Evolutionary conservation across 2,888 invertebrate genomes (phyloP).

Genomic region (Nomada ruficornis): DNA sequence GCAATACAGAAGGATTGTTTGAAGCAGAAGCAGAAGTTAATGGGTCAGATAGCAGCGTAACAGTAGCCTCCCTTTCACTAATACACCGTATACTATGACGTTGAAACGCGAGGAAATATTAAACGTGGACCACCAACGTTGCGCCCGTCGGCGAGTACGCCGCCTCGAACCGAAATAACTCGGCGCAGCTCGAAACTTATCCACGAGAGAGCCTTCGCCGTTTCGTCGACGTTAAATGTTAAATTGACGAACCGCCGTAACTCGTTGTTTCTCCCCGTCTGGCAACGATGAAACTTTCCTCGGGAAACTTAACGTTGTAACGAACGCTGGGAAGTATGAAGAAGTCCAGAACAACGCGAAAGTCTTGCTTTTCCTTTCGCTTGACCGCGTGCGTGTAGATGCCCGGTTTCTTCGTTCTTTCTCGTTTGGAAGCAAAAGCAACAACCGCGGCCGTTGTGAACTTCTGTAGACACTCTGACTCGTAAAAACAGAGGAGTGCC

Average conservation of each 20-base stretch:
- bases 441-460: too few species aligned
- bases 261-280: conserved; percentile 6
- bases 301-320: too few species aligned
- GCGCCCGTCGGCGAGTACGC: background rate
- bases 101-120: conserved; percentile 33
- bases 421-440: too few species aligned
- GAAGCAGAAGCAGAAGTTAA: conserved; percentile 5
- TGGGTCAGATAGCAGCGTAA: conserved; percentile 15
- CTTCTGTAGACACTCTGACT: too few species aligned
- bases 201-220: background rate
- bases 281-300: background rate
- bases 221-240: conserved; percentile 20
- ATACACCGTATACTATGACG: conserved; percentile 17
- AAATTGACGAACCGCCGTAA: conserved; percentile 9
- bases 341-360: too few species aligned
- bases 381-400: too few species aligned
- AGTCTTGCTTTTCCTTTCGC: too few species aligned
- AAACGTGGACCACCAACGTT: conserved; percentile 16
- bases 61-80: conserved; percentile 11
- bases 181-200: conserved; percentile 7
- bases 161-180: conserved; percentile 21
- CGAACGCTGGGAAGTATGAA: too few species aligned
- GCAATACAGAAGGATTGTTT: too few species aligned
- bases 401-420: too few species aligned
- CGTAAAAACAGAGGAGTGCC: too few species aligned